Percentiles rank a stretch among this genome's conserved stretches.
phyloP scores from a whole-genome alignment of 2,888 invertebrate species.

The Leptinotarsa peninsularis region DNA sequence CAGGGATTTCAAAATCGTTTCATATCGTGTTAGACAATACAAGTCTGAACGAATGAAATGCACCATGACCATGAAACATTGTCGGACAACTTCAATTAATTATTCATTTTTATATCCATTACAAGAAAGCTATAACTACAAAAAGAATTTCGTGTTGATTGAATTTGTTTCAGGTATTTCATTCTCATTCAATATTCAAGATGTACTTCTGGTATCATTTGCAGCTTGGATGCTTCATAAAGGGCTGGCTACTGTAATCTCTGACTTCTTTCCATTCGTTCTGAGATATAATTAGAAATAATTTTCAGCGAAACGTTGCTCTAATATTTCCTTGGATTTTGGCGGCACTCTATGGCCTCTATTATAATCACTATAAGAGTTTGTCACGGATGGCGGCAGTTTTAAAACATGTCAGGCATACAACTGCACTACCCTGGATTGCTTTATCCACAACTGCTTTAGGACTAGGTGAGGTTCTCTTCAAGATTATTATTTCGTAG shows the following conservation, averaged over 20 bases:
- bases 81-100: too few relatives aligned
- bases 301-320: conserved; percentile 50
- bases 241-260: conserved; percentile 53
- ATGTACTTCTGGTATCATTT: conserved; percentile 55
- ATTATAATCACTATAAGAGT: conserved; percentile 58
- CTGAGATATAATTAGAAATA: not conserved
- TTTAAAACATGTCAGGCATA: conserved; percentile 48
- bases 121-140: too few relatives aligned
- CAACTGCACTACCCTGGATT: conserved; percentile 55
- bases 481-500: too few relatives aligned
- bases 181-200: conserved; percentile 56
- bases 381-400: conserved; percentile 53
- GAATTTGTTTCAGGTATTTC: conserved; percentile 53
- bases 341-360: conserved; percentile 57
- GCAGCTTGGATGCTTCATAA: conserved; percentile 57
- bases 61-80: too few relatives aligned
- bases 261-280: not conserved
- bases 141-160: too few relatives aligned
- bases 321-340: conserved; percentile 60
- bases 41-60: too few relatives aligned
- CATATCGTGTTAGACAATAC: too few relatives aligned
- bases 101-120: too few relatives aligned
- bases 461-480: conserved; percentile 49
- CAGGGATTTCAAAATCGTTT: too few relatives aligned
- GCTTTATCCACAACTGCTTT: conserved; percentile 50